A percentile compares a stretch with the other conserved stretches of the same genome.
These are phyloP conservation scores for Holacanthella duospinosa DNA, from an alignment of 2,888 invertebrate genomes.

Conservation along the genomic window DNA sequence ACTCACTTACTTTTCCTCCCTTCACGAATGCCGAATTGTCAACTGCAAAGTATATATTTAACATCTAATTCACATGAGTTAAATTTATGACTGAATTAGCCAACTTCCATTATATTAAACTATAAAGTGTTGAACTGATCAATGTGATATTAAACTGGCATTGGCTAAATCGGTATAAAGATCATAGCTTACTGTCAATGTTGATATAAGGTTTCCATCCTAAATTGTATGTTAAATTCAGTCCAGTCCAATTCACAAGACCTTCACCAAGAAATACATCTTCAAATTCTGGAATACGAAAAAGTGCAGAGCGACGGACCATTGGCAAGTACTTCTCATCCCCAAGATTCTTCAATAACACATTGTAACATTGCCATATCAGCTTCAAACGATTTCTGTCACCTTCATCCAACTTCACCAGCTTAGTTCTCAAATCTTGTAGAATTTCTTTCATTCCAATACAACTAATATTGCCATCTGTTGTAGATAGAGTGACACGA, in stretches of 20 bases:
- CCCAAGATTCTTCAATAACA: background rate
- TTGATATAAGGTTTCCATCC: constrained; percentile 4
- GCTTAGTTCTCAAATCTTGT: background rate
- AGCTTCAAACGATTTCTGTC: background rate
- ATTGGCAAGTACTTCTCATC: background rate
- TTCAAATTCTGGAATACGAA: background rate
- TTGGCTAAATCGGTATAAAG: no score
- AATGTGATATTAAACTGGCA: no score
- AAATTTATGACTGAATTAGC: no score
- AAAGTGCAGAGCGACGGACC: background rate
- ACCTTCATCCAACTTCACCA: background rate
- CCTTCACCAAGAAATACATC: background rate
- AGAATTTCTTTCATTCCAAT: background rate
- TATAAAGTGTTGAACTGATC: no score
- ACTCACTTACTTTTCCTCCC: background rate
- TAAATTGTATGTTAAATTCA: background rate
- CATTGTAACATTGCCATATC: background rate
- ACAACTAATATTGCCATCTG: background rate
- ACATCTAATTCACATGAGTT: no score
- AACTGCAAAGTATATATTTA: no score
- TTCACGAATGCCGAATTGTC: background rate
- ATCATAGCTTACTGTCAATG: background rate
- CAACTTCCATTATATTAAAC: no score
- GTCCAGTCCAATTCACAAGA: background rate
- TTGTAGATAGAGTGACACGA: background rate